Conservation (phyloP, 1,140 invertebrate genomes). For the Drosophila malerkotliana region DNA sequence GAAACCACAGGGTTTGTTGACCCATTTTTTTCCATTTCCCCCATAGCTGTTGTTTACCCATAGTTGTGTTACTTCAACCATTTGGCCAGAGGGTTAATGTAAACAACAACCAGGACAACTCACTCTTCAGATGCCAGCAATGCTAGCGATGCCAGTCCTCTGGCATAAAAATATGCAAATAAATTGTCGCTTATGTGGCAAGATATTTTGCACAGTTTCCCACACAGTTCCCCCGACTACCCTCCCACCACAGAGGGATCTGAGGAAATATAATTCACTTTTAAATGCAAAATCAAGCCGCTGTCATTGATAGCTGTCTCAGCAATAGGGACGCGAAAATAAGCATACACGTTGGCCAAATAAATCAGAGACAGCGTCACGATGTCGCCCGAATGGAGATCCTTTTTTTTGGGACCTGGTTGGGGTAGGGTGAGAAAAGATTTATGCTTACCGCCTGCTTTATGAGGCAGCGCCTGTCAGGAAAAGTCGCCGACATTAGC, state of each 20-base stretch:
- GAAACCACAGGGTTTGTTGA: not conserved
- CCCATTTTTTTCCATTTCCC: not conserved
- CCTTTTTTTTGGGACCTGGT: slow-evolving; percentile 4
- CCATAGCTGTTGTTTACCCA: slow-evolving; percentile 12
- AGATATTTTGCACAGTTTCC: slow-evolving; percentile 28
- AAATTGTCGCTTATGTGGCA: slow-evolving; percentile 42
- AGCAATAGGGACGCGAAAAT: slow-evolving; percentile 24
- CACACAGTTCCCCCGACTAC: not conserved
- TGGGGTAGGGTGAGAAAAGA: slow-evolving; percentile 29
- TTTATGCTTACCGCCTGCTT: slow-evolving; percentile 55
- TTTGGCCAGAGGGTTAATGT: slow-evolving; percentile 27
- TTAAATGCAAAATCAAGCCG: slow-evolving; percentile 75
- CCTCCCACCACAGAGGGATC: not conserved
- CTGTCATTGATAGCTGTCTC: slow-evolving; percentile 70
- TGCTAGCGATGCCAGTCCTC: not conserved
- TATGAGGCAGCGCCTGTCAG: slow-evolving; percentile 41
- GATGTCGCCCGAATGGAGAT: slow-evolving; percentile 50
- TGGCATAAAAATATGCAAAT: slow-evolving; percentile 64
- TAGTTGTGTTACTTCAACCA: slow-evolving; percentile 5
- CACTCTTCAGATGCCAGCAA: slow-evolving; percentile 1
- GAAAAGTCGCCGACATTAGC: slow-evolving; percentile 58
- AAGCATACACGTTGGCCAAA: slow-evolving; percentile 68
- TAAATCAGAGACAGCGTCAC: slow-evolving; percentile 70
- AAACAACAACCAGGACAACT: slow-evolving; percentile 38
- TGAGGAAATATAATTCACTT: slow-evolving; percentile 69